Base-by-base conservation (phyloP, 2,888 invertebrate species). In the Itoplectis maculator region DNA sequence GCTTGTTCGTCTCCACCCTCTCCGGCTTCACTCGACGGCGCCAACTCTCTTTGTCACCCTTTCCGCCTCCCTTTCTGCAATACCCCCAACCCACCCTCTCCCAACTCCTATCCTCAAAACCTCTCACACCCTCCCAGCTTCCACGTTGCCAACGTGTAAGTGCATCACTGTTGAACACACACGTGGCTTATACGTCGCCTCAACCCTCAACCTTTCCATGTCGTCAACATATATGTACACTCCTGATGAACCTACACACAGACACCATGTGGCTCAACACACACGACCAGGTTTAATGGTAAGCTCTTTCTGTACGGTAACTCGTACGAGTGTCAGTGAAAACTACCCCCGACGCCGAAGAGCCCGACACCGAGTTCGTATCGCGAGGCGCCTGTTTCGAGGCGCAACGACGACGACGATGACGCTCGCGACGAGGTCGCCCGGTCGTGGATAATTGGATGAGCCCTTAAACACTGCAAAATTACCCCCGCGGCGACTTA, bases 401-500 rank as follows among this genome's bases (percentile, higher is more conserved):
- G n/a, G 87, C 86, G 85, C 86, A 86, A 86, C 87, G 85, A 85
- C 86, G 84, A 59, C 78, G 18, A 70, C 81, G 78, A 72, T 68
- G 84, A 78, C 81, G 84, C 84, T n/a, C n/a, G n/a, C 86, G 88
- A 88, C 89, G 87, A 88, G 86, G 88, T 89, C 76, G n/a, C 65
- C 81, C 88, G 86, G 88, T 88, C 88, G 86, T 86, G 89, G 88
- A 89, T 90, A 91, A 91, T 91, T 90, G 90, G 90, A 90, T 90
- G 90, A 90, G 89, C 89, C 89, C 88, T 91, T 89, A 90, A 91
- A 91, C 90, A 88, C 88, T 88, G 90, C n/a, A 84, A 89, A 90
- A 91, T 90, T 89, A 90, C 84, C 89, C 90, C 88, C 86, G 88
- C 88, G 91, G 89, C 90, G 88, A 91, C 89, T 91, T 90, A 90